phyloP scores from a whole-genome alignment of 2,888 invertebrate species.

The Poecilobothrus nobilitatus region DNA sequence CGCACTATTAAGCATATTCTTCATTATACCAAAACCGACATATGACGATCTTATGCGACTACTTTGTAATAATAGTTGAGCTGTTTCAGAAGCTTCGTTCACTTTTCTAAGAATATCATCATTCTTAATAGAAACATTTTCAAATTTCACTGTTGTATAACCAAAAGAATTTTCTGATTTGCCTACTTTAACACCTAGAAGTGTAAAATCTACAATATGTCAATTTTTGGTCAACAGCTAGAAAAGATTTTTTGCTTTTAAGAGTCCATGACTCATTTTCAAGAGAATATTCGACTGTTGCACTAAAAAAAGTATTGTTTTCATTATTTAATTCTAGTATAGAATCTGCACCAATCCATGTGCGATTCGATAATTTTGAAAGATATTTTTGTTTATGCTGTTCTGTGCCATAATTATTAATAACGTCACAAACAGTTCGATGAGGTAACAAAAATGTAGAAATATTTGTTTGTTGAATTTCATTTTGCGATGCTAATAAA shows the following conservation, averaged over 20 bases:
- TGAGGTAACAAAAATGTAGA: constrained; percentile 41
- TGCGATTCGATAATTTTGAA: constrained; percentile 59
- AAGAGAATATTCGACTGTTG: constrained; percentile 46
- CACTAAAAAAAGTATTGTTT: constrained; percentile 44
- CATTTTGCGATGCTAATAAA: constrained; percentile 62
- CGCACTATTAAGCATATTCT: constrained; percentile 46
- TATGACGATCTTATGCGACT: constrained; percentile 43
- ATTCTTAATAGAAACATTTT: constrained; percentile 51
- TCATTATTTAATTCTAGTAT: constrained; percentile 45
- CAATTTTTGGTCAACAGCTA: constrained; percentile 43
- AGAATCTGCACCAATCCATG: constrained; percentile 57
- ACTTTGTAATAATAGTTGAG: constrained; percentile 43
- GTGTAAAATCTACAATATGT: constrained; percentile 57
- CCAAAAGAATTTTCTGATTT: constrained; percentile 50
- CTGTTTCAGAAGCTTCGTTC: constrained; percentile 50
- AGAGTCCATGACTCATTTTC: constrained; percentile 50
- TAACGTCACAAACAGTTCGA: constrained; percentile 50
- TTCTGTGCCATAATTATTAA: constrained; percentile 52
- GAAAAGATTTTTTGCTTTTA: constrained; percentile 45
- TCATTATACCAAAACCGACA: constrained; percentile 45
- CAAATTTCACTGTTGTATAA: constrained; percentile 47
- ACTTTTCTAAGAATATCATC: constrained; percentile 55
- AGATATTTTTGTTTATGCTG: constrained; percentile 62
- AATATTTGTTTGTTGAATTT: constrained; percentile 44
- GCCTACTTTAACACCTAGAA: constrained; percentile 49